Evolutionary conservation across 2,113 vertebrate species (phyloP), one percentile per base, ranked within the genome.

Genomic region (Pygoscelis adeliae): DNA sequence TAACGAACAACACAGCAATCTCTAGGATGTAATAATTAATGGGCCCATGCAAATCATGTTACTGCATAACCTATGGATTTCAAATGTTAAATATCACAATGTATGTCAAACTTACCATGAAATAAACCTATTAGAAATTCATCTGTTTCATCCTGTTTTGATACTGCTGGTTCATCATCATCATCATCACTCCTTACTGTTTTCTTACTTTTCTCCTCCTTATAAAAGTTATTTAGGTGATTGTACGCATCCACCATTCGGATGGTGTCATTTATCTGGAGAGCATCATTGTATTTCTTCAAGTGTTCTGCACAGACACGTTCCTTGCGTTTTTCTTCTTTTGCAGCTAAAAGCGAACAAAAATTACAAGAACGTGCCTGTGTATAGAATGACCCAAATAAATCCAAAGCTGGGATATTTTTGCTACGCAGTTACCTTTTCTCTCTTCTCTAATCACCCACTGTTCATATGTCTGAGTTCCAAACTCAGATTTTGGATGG

Each of bases 381-480:
- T 29, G 6, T 38, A 26, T 11, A 62, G 47, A 81, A 79, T 3
- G 13, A 50, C 18, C 21, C 32, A 65, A 81, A 80, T 22, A 46
- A 79, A 61, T 34, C 30, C 16, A 62, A 70, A 74, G 40, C 34
- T 50, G 16, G 30, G 40, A 15, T 53, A 23, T 20, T 44, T 86
- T 65, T 81, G 65, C 23, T 55, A 10, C 32, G 22, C 34, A 52
- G n/a, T 98, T 98, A 99, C 99, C 99, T 96, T 95, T 98, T 91
- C 98, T 98, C 93, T 99, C 99, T 93, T 96, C 98, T 87, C 98
- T 98, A 89, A 99, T 98, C 34, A 98, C 98, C 99, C 99, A 99
- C 83, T 99, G 99, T 85, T 99, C 99, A 71, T 99, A 99, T 14
- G 96, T 98, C 93, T 99, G 99, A 71, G 99, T 98, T 96, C 99